Evolutionary conservation across 2,797 vertebrate genomes (phyloP), one percentile per base, ranked within the genome.

Genomic region (Myiotriccus ornatus): DNA sequence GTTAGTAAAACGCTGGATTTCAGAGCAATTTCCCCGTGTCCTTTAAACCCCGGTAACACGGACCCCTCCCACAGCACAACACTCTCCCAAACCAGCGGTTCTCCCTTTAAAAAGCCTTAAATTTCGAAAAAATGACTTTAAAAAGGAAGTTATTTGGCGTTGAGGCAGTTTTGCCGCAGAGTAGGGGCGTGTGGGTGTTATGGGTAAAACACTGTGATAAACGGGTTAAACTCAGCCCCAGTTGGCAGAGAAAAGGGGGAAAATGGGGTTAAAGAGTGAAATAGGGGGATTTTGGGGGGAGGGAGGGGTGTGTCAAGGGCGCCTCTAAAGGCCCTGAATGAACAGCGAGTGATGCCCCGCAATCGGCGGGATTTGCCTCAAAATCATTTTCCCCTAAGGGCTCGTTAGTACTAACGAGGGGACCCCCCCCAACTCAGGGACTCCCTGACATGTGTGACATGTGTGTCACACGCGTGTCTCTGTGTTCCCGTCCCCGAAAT

Each of bases 391-490:
- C 24, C 24, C 47, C 46, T 14, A 47, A 47, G 9, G n/a, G 27
- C 23, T 76, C 7, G 0, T 44, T 52, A 52, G 7, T 5, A 25
- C 9, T 41, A 18, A 62, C 0, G 24, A 47, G 17, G 18, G 16
- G 17, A 6, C 19, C 44, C 46, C 7, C 7, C 3, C 0, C 4
- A 18, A 2, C 18, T 4, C 11, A 56, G 17, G 39, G 47, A 35
- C 3, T 12, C 35, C n/a, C 25, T 15, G 32, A 18, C 9, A 20
- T 6, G 1, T 9, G 55, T 43, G 78, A 81, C 35, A 49, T 0
- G 4, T 18, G 55, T 43, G 78, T 70, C 37, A 76, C 62, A 19
- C 7, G 15, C 5, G 12, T 44, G 62, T 50, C 37, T 23, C 32
- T 2, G 2, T 27, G 23, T 6, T 53, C 67, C 41, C 46, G 27